Evolutionary conservation across 1,140 invertebrate genomes (phyloP), one percentile per base, ranked within the genome.

Genomic region (Caenorhabditis briggsae): DNA sequence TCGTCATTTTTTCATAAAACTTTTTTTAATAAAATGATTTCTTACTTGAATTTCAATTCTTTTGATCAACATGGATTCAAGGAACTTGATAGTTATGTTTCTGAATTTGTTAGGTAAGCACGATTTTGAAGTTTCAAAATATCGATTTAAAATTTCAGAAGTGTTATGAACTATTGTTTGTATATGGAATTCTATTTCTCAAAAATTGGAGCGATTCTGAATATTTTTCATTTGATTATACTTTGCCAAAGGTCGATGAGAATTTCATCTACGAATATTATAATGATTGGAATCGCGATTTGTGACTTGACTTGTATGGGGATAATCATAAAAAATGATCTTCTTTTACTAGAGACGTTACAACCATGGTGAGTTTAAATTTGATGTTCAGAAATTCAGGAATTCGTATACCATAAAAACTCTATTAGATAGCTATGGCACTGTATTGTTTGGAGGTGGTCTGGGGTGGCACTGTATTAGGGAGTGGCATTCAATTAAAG

Each of bases 241-340:
- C 41, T 70, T 6, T 46, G 41, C 5, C 43, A 41, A 70, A 70
- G 46, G 46, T 46, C 64, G 5, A 70, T 70, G 64, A 46, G 16
- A 41, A 70, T 41, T 2, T 70, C 64, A n/a, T 70, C 64, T 1
- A 41, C 46, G 41, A 70, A 70, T 41, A 46, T 41, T 16, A 48
- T 70, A 70, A 70, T 70, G 64, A 70, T 70, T 46, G 64, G 64
- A 46, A 70, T 70, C 0, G 64, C 64, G 1, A n/a, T 70, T 46
- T 70, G 64, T 70, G 64, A 70, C 46, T 48, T 48, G 8, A 18
- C 46, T 14, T 46, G 64, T 25, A 70, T 70, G 64, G 1, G 1
- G 14, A 70, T 46, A 18, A 20, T 70, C 6, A 46, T 70, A 5
- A 43, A 18, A 25, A 7, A 14, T 5, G 64, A 46, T 3, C 46